Percentiles rank a stretch among this genome's conserved stretches.
phyloP scores from a whole-genome alignment of 2,888 invertebrate genomes.

The Torymus auratus region DNA sequence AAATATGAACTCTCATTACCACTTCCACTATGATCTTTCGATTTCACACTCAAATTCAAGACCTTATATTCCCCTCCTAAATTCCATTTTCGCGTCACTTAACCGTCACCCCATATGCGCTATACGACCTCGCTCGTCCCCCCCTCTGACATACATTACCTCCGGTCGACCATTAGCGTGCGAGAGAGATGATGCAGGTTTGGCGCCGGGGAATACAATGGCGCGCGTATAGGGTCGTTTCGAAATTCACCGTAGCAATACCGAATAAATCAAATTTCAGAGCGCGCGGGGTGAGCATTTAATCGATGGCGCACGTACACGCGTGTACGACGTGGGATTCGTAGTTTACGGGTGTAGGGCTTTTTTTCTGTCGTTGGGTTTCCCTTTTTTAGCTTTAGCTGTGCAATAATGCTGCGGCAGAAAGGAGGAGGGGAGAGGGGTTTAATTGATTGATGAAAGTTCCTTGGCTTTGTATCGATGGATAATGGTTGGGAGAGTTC shows the following conservation, averaged over 20 bases:
- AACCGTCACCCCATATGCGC: not conserved
- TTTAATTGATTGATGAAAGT: slow-evolving; percentile 40
- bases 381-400: not conserved
- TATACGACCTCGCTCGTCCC: not conserved
- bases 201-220: slow-evolving; percentile 33
- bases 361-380: not conserved
- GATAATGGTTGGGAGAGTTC: not conserved
- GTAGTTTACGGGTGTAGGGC: not conserved
- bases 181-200: slow-evolving; percentile 3
- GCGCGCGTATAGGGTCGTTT: slow-evolving; percentile 5
- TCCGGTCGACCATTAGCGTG: slow-evolving; percentile 6
- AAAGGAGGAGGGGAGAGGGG: not conserved
- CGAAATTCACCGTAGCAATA: slow-evolving; percentile 39
- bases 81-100: no score
- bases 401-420: not conserved
- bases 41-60: no score
- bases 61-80: no score
- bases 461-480: not conserved
- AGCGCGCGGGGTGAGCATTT: slow-evolving; percentile 10
- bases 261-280: slow-evolving; percentile 48
- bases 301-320: slow-evolving; percentile 32
- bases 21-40: no score
- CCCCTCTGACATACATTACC: slow-evolving; percentile 37
- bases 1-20: no score
- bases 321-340: not conserved